Evolutionary conservation across 1,140 invertebrate genomes (phyloP), one percentile per base, ranked within the genome.

Genomic region (Drosophila subobscura): DNA sequence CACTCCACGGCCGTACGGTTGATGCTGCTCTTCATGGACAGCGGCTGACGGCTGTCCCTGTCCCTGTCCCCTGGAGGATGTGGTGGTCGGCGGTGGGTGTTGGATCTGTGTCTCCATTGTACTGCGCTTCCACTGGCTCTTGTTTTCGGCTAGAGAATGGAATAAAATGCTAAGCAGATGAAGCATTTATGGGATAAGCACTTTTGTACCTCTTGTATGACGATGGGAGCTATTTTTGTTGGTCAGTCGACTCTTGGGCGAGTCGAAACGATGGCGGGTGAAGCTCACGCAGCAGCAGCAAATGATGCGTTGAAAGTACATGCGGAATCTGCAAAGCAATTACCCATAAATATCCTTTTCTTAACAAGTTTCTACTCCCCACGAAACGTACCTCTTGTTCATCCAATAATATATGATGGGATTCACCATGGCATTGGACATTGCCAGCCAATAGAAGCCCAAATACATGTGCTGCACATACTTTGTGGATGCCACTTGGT

Each of bases 391-490:
- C 95, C 94, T 94, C 50, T 93, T 95, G 90, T 98, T 98, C 96
- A 98, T 97, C 95, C 96, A 97, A 90, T 97, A 98, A 91, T 98
- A 97, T 33, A 98, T 97, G 46, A 98, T 94, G 0, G 97, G 97
- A 92, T 98, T 98, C 55, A 97, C 96, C 95, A 97, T 97, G 2
- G 96, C 96, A 79, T 97, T 97, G 2, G 96, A 95, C 97, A 98
- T 98, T 2, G 97, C 97, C 14, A 98, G 92, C 96, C 96, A 98
- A 83, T 98, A 98, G 91, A 98, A 97, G 5, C 94, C 93, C 7
- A 98, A 92, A 91, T 95, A 96, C 44, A 97, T 93, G 72, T 97
- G 96, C 81, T 96, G 96, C 0, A 97, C 94, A 81, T 96, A 96
- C 57, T 93, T 93, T 60, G 93, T 94, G 78, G 94, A 94, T 22